Base-by-base conservation (phyloP, 2,797 vertebrate genomes). In the Myotis myotis region DNA sequence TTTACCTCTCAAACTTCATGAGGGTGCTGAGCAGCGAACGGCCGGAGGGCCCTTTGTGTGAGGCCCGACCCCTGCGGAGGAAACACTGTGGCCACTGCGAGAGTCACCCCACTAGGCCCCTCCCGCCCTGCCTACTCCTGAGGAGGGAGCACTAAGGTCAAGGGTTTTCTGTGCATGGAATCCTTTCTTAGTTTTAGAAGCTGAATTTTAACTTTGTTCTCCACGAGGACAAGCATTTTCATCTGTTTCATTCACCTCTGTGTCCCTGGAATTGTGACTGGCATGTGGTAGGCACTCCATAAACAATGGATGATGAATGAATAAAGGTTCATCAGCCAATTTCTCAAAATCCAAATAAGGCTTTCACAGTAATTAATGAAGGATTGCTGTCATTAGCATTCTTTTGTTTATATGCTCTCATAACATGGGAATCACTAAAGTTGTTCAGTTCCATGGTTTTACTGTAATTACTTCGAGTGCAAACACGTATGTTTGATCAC, bases 321-420 rank as follows among this genome's bases (percentile, higher is more conserved):
- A 57, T 38, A 25, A 87, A 30, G 10, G 71, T 8, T 78, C 82
- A 87, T 28, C 33, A 55, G 16, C 2, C 22, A 55, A 68, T 23
- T 90, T 85, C 55, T 53, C 93, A 91, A 85, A 93, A 89, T 55
- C 22, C 64, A 89, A 86, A 79, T 22, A 23, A 23, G n/a, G 1
- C 84, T 87, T 64, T 36, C 33, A 60, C 49, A 57, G 62, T 11
- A 83, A 51, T 22, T 60, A 64, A n/a, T 53, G 6, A 22, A 36
- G 19, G 33, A 13, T 71, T 55, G 33, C 20, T 51, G 11, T 30
- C 25, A 79, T 41, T 41, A 25, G 19, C 6, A 53, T 57, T 33
- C 47, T 53, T 89, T 71, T 49, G 10, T 44, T 86, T 79, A 92
- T 47, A 57, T 25, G 6, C 71, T 84, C 79, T 49, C 41, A 16